Base-by-base conservation (phyloP, 2,888 invertebrate species). In the Pecten maximus region DNA sequence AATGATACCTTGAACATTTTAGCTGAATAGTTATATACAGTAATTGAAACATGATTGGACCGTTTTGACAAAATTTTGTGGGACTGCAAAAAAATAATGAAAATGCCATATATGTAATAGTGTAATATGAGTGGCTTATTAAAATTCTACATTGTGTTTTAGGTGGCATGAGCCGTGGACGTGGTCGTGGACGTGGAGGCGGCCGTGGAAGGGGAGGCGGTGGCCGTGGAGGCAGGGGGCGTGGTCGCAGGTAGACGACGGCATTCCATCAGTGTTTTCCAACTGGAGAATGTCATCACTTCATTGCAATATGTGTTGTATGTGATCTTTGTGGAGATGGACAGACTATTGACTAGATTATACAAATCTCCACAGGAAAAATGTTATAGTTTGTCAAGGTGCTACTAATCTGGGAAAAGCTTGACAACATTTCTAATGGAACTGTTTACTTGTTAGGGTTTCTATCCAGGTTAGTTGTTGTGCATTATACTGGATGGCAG, bases 161-260 rank as follows among this genome's bases (percentile, higher is more conserved):
- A 93, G 94, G 95, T 91, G 95, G 95, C 50, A 93, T 94, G 40
- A 93, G 96, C 54, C 94, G 95, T 28, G 93, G 95, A 40, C 92
- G 95, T 23, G 93, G 94, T 39, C 92, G 94, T 40, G 91, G 95
- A 87, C 93, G 95, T 10, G 92, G 95, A n/a, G 92, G 95, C n/a
- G 92, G 95, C 6, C 87, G 95, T 23, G 93, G 95, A 23, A 91
- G 94, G 23, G 90, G 95, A 50, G 94, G 95, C 40, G 92, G 95
- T 8, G 92, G 95, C 23, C 92, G 95, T n/a, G 89, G 95, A 48
- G 95, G 96, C 16, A 90, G 96, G 89, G 95, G 96, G 12, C 89
- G 95, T 50, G 91, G 91, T 19, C 89, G 74, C 28, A 74, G 74
- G 15, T 74, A 74, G 74, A 74, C 28, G 16, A 35, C 74, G 74